phyloP scores from a whole-genome alignment of 1,140 invertebrate species.

The Melipona quadrifasciata region DNA sequence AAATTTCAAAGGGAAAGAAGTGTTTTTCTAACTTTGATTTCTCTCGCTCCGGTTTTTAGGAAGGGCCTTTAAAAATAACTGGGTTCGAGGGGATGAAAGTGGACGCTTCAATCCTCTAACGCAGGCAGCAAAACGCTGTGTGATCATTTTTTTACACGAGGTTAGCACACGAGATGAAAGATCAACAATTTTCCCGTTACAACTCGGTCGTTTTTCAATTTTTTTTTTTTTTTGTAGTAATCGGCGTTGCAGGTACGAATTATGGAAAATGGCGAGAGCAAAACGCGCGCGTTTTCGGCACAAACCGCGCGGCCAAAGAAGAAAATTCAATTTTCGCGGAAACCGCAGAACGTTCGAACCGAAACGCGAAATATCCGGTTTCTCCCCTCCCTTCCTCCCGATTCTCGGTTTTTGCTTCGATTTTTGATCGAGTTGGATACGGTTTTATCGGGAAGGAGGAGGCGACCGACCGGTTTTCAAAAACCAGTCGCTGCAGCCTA shows the following conservation, averaged over 20 bases:
- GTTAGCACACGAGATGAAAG: no score
- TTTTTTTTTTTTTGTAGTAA: background rate
- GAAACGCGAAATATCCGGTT: background rate
- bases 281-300: background rate
- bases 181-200: no score
- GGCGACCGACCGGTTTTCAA: slow-evolving; percentile 7
- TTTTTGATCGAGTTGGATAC: slow-evolving; percentile 30
- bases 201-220: no score
- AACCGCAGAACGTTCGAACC: background rate
- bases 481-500: background rate
- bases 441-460: background rate
- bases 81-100: no score
- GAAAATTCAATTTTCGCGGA: slow-evolving; percentile 29
- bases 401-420: background rate
- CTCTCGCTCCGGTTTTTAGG: no score
- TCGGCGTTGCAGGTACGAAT: background rate
- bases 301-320: slow-evolving; percentile 11
- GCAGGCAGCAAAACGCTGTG: no score
- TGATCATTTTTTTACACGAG: no score
- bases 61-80: no score
- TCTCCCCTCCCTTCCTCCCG: background rate
- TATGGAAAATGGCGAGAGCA: background rate
- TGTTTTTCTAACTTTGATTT: no score
- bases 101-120: no score
- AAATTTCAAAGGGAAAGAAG: no score